Evolutionary conservation across 2,113 vertebrate species (phyloP), one percentile per base, ranked within the genome.

Genomic region (Cavia porcellus): DNA sequence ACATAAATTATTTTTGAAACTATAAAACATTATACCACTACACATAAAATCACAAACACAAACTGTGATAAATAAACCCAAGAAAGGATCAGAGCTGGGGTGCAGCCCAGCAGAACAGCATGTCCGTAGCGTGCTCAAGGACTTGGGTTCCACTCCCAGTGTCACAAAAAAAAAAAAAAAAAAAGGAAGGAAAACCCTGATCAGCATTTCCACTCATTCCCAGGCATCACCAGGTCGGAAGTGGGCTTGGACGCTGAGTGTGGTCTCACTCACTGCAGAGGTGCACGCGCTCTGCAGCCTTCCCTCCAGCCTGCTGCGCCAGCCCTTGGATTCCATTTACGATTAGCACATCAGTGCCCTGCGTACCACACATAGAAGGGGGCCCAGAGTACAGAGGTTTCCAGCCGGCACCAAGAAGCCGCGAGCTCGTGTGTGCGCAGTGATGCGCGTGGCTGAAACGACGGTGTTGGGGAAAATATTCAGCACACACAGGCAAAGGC

Each of bases 1-100:
- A 83, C 83, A 75, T 59, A 95, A 88, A 75, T 64, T 96, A 68
- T 55, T 50, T 83, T 47, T 35, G 15, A 25, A 91, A 92, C 72
- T 47, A 83, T 81, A 84, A 92, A 89, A 66, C 52, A 90, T n/a
- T 35, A 89, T 79, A 89, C 81, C 81, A 50, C 74, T 91, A 89
- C 94, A 79, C 70, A 13, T 81, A 22, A 95, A 96, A 89, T 45
- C 79, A 59, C 57, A 89, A 86, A 42, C 5, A 61, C 22, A 45
- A 90, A 38, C 17, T 85, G 32, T 42, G 91, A 94, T 68, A 72
- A 92, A 66, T 59, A 59, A 83, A 66, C 24, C 90, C 79, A 85
- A 64, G 68, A 86, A 86, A 95, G 80, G n/a, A 59, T n/a, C 83
- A 66, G 61, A 45, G 45, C 4, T 35, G 61, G 45, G 62, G 62